Evolutionary conservation across 2,113 vertebrate species (phyloP), one percentile per base, ranked within the genome.

Genomic region (Periophthalmodon schlosseri): DNA sequence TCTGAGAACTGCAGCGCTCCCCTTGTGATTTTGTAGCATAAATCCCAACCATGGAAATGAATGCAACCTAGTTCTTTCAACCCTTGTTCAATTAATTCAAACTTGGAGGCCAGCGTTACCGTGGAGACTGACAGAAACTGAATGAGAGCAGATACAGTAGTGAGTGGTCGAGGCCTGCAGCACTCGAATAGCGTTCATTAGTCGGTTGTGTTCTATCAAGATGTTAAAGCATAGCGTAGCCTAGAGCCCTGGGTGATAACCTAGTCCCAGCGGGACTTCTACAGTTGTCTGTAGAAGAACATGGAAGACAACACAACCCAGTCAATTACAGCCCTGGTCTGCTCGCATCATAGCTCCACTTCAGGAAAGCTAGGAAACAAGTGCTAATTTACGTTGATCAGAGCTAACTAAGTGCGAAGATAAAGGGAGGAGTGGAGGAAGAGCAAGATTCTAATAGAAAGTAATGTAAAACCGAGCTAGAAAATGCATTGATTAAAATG

Each of bases 291-390:
- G 84, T 61, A 86, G 79, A 76, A 68, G 71, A 87, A 76, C 75
- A 79, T 76, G 68, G 78, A 80, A 85, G 76, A 87, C 85, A 33
- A 83, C 67, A 78, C 70, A 88, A 74, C 72, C 77, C 75, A 85
- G 87, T 90, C 86, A 88, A 87, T 91, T 89, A 88, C 70, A 86
- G 73, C 77, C 36, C n/a, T n/a, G n/a, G n/a, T 69, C 57, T 18
- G 72, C 69, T 83, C 83, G 86, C 76, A 86, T 77, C 77, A 68
- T 68, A 82, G 69, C 70, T 68, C 65, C 70, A 72, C 73, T 72
- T 70, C 75, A 76, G 77, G 77, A 78, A 80, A 69, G 54, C 52
- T 6, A 36, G 74, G 77, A 65, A 77, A 80, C 71, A 68, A 70
- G 58, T 14, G 12, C 60, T 49, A 47, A n/a, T 68, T 12, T 39